A percentile compares a stretch with the other conserved stretches of the same genome.
Conservation (phyloP, 1,140 invertebrate species). For the Euwallacea similis region DNA sequence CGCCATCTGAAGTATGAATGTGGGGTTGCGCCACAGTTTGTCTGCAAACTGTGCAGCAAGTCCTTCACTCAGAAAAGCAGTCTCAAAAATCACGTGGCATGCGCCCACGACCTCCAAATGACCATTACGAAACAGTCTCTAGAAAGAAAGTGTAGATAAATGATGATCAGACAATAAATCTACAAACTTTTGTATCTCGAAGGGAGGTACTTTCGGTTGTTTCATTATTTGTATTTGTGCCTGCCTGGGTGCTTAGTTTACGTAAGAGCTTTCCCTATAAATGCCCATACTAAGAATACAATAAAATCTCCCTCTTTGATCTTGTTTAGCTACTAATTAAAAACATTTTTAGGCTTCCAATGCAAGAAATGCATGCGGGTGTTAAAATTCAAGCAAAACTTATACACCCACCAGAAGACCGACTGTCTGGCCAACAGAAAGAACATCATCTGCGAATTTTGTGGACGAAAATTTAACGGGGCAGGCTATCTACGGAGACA, state of each 20-base stretch:
- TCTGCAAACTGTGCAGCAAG: slow-evolving; percentile 47
- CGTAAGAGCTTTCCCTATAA: no score
- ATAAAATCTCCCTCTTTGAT: no score
- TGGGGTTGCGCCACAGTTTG: slow-evolving; percentile 59
- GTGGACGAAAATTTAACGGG: slow-evolving; percentile 27
- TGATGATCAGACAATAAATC: no score
- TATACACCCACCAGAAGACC: slow-evolving; percentile 21
- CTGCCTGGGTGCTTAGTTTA: no score
- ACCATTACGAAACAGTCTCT: slow-evolving; percentile 3
- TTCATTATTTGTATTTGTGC: no score
- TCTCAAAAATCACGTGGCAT: slow-evolving; percentile 44
- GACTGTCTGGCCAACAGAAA: slow-evolving; percentile 10
- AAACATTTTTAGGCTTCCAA: slow-evolving; percentile 2
- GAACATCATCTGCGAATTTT: slow-evolving; percentile 13
- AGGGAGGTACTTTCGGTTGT: no score
- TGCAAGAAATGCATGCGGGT: slow-evolving; percentile 30
- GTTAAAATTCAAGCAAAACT: slow-evolving; percentile 42
- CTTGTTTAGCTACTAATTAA: neutral
- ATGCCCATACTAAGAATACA: no score
- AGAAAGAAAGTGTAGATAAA: no score
- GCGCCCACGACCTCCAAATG: slow-evolving; percentile 40
- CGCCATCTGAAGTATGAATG: slow-evolving; percentile 69
- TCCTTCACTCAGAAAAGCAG: slow-evolving; percentile 50
- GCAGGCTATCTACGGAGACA: slow-evolving; percentile 25
- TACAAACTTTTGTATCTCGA: no score